Conservation (phyloP, 2,888 invertebrate genomes). For the Drosophila nr. perissopoda region DNA sequence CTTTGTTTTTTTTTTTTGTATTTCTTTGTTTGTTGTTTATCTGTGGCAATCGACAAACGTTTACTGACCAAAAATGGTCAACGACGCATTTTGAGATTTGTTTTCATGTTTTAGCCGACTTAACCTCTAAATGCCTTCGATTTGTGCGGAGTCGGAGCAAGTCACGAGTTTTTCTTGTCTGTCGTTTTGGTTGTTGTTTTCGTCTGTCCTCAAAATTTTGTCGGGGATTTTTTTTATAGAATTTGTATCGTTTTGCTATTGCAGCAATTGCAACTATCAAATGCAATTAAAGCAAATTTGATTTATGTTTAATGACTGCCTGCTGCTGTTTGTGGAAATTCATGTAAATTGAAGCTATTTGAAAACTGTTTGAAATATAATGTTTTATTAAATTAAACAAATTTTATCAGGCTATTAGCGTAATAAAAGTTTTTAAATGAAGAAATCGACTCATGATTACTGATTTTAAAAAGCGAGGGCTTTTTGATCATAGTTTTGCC, state of each 20-base stretch:
- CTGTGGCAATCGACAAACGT: slow-evolving; percentile 61
- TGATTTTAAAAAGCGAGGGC: no score
- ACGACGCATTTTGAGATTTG: slow-evolving; percentile 50
- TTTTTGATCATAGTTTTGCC: no score
- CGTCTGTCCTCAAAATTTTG: slow-evolving; percentile 39
- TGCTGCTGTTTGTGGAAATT: background rate
- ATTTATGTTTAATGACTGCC: background rate
- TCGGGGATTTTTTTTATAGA: slow-evolving; percentile 24
- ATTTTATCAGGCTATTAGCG: no score
- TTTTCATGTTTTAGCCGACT: slow-evolving; percentile 26
- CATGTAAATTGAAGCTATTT: background rate
- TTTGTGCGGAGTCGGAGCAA: slow-evolving; percentile 18
- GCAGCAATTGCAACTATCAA: background rate
- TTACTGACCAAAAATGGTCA: slow-evolving; percentile 63
- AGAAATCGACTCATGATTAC: background rate
- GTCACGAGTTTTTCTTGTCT: slow-evolving; percentile 33
- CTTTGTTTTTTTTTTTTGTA: slow-evolving; percentile 34
- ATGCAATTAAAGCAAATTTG: slow-evolving; percentile 1
- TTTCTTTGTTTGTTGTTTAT: slow-evolving; percentile 52
- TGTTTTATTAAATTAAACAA: background rate
- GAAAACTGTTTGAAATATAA: no score
- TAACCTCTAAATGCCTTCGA: slow-evolving; percentile 61
- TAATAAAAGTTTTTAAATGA: background rate
- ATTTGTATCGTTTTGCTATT: background rate
- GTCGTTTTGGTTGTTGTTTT: background rate